These are phyloP conservation scores for Sebastes nivosus DNA, from an alignment of 2,797 vertebrate species.

Conservation along the genomic window DNA sequence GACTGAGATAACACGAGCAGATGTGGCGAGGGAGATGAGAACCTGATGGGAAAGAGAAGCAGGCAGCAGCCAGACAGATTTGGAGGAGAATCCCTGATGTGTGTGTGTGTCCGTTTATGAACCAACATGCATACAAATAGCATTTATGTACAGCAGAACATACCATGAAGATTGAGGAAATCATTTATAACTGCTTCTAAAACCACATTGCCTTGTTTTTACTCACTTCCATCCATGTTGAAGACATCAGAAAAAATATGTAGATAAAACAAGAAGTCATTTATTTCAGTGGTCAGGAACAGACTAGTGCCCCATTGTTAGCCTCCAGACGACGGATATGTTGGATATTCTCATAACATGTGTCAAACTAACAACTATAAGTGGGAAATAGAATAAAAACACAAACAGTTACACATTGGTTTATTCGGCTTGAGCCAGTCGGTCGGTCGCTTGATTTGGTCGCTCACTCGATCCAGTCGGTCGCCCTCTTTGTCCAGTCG, in stretches of 20 bases:
- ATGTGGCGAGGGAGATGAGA: conserved; percentile 13
- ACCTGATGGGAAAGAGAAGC: conserved; percentile 35
- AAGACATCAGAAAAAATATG: neutral
- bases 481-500: no score
- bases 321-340: neutral
- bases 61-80: conserved; percentile 24
- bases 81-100: neutral
- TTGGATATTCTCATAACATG: neutral
- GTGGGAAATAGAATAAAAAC: neutral
- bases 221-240: neutral
- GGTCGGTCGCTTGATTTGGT: no score
- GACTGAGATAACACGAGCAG: conserved; percentile 33
- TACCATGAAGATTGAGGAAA: neutral
- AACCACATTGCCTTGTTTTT: neutral
- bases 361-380: neutral
- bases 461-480: no score
- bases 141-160: neutral
- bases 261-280: neutral
- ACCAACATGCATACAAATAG: neutral
- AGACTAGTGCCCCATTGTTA: neutral
- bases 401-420: neutral
- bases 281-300: neutral
- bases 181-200: neutral
- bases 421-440: neutral
- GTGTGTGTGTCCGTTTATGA: conserved; percentile 8